These are phyloP conservation scores for Eretmocerus hayati DNA, from an alignment of 2,888 invertebrate genomes.

Conservation along the genomic window DNA sequence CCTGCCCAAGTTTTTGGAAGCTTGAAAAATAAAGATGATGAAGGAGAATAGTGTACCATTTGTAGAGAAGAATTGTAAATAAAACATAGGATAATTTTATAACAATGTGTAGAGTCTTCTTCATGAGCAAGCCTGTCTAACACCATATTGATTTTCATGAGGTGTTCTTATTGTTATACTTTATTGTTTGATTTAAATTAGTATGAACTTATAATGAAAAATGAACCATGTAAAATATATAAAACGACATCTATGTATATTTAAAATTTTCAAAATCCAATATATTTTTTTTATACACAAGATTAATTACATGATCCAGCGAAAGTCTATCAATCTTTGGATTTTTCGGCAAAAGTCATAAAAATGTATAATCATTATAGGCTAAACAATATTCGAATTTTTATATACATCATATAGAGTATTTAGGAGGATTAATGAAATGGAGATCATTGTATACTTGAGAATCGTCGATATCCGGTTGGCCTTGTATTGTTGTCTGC, in stretches of 20 bases:
- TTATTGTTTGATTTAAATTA: too few species aligned
- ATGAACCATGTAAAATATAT: too few species aligned
- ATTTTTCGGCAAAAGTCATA: too few species aligned
- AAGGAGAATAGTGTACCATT: conserved; percentile 4
- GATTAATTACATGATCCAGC: neutral
- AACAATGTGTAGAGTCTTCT: neutral
- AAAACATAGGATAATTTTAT: conserved; percentile 5
- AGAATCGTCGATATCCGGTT: conserved; percentile 37
- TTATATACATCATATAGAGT: conserved; percentile 35
- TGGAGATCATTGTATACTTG: conserved; percentile 44
- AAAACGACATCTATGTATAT: too few species aligned
- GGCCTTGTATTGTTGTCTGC: conserved; percentile 52
- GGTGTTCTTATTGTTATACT: too few species aligned
- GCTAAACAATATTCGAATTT: too few species aligned
- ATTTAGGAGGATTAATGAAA: conserved; percentile 42
- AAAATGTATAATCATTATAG: too few species aligned
- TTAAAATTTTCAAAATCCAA: neutral
- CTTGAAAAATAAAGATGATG: conserved; percentile 50
- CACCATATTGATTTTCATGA: too few species aligned
- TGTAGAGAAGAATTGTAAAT: conserved; percentile 9
- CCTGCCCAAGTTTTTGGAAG: conserved; percentile 91
- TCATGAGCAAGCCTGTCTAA: too few species aligned
- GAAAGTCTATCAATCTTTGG: too few species aligned
- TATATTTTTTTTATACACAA: neutral
- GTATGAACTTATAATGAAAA: too few species aligned